Evolutionary conservation across 2,113 vertebrate genomes (phyloP), one percentile per base, ranked within the genome.

Genomic region (Rhodinocichla rosea): DNA sequence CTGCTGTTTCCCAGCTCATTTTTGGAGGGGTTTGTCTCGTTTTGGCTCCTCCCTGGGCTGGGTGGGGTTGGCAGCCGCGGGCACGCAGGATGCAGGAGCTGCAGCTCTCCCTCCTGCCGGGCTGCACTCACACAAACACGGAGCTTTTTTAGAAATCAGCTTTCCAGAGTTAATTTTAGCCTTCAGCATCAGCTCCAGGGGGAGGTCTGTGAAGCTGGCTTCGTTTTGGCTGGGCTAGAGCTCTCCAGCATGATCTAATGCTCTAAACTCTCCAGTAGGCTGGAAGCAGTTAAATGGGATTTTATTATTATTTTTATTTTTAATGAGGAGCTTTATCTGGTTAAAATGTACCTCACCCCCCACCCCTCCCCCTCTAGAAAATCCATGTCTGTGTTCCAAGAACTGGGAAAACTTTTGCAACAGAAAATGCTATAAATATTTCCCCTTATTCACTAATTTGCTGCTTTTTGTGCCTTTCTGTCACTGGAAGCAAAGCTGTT

Each of bases 221-320:
- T 87, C 49, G 6, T 86, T 78, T 44, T 39, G 83, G 60, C 90
- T 89, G 76, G 85, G 65, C 80, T 45, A 44, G 73, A 53, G 68
- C 44, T 92, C 93, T 83, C 76, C 83, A 87, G 83, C 79, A 84
- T 96, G 95, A 96, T 56, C 93, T 92, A 92, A 96, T 96, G 83
- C 88, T 94, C 60, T 11, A 90, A 96, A 87, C 88, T 89, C 86
- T 94, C 80, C 12, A 45, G 21, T 59, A 92, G 88, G 64, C 88
- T 96, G 92, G 80, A 89, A 96, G 71, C 49, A 67, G 85, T 95
- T 93, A 87, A 90, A 86, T 9, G 1, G 32, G 22, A 3, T 26
- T 33, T 57, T 56, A 28, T 56, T 49, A 5, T 26, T 62, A 15
- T 87, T 68, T 30, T 53, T 55, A 9, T 59, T 67, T 30, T 86